These are phyloP conservation scores for Plutomurus gul DNA, from an alignment of 1,140 invertebrate species.

Conservation along the genomic window DNA sequence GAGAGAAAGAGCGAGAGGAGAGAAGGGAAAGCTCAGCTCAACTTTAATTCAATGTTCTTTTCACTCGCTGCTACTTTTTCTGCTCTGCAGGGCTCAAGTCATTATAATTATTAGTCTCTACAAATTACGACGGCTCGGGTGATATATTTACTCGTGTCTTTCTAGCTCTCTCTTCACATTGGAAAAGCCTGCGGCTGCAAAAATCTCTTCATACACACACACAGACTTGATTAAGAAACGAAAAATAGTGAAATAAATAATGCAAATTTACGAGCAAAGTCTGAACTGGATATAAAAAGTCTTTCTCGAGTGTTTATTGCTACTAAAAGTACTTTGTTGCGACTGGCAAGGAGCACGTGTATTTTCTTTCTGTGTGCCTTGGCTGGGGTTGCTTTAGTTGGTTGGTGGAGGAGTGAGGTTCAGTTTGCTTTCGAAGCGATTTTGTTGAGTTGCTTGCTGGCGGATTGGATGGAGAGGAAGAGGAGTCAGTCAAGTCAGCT, in stretches of 20 bases:
- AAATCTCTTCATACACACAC: background rate
- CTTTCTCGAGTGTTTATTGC: background rate
- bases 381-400: constrained; percentile 9
- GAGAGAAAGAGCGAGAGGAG: too few species aligned
- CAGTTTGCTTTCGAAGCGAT: background rate
- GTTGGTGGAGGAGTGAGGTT: constrained; percentile 10
- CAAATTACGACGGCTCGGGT: background rate
- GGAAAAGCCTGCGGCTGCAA: too few species aligned
- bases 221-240: background rate
- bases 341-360: constrained; percentile 15
- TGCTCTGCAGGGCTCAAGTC: constrained; percentile 2
- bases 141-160: too few species aligned
- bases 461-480: constrained; percentile 22
- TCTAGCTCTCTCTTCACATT: background rate
- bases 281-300: background rate
- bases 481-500: constrained; percentile 28
- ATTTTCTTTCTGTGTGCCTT: constrained; percentile 25
- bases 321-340: background rate
- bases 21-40: constrained; percentile 6
- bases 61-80: constrained; percentile 1
- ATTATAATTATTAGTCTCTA: constrained; percentile 26
- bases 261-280: constrained; percentile 11
- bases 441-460: background rate
- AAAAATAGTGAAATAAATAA: constrained; percentile 14
- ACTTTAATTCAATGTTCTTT: constrained; percentile 30